Evolutionary conservation across 2,888 invertebrate species (phyloP).

Genomic region (Ligdia adustata): DNA sequence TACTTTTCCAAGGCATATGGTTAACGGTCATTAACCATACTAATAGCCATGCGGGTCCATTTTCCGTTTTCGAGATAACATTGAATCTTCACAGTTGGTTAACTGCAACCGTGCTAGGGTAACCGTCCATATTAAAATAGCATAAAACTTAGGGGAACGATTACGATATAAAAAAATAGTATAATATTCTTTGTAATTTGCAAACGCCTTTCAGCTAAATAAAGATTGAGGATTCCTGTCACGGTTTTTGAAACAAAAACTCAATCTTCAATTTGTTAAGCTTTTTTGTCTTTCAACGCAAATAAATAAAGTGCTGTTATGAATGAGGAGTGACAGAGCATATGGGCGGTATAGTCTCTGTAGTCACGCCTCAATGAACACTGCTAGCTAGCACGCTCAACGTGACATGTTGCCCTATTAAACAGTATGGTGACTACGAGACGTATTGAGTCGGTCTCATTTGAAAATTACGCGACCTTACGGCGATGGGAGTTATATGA

Average conservation of each 20-base stretch:
- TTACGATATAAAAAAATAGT: too few relatives aligned
- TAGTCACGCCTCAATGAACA: slow-evolving; percentile 13
- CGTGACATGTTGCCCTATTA: slow-evolving; percentile 3
- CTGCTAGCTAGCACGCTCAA: slow-evolving; percentile 12
- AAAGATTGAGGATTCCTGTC: slow-evolving; percentile 3
- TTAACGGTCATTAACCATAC: not conserved
- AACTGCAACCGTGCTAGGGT: too few relatives aligned
- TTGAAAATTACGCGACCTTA: slow-evolving; percentile 19
- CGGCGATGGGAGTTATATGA: slow-evolving; percentile 1
- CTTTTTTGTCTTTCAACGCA: slow-evolving; percentile 16
- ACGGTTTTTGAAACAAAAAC: not conserved
- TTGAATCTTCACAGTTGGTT: not conserved
- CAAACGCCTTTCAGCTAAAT: slow-evolving; percentile 1
- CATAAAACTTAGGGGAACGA: too few relatives aligned
- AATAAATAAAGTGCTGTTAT: slow-evolving; percentile 11
- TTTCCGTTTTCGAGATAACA: not conserved
- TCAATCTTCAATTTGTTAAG: slow-evolving; percentile 13
- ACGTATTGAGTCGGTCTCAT: slow-evolving; percentile 11
- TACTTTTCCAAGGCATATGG: not conserved
- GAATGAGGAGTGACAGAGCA: slow-evolving; percentile 14
- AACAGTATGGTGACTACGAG: not conserved
- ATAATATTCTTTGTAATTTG: too few relatives aligned
- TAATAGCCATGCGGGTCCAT: not conserved
- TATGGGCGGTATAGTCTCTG: slow-evolving; percentile 16
- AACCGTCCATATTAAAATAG: too few relatives aligned